Evolutionary conservation across 2,113 vertebrate species (phyloP), one percentile per base, ranked within the genome.

Genomic region (Butorides virescens): DNA sequence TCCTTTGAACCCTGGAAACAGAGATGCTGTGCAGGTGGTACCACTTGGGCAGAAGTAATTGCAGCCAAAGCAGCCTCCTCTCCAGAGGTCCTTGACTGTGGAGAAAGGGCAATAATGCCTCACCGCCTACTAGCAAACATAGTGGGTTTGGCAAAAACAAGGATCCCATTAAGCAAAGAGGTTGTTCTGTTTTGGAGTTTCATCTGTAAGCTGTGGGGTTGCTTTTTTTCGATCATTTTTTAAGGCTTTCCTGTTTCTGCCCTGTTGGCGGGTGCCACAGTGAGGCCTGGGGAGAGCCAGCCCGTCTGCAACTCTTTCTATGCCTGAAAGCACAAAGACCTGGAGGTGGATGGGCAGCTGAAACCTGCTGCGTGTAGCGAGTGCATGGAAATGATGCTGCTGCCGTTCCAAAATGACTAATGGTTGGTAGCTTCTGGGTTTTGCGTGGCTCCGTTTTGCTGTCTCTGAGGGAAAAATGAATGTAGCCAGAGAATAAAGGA

Each of bases 21-120:
- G 76, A 83, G 70, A 74, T 86, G 77, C 77, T 91, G 91, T 61
- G 88, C 85, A 82, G 63, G 76, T 90, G 91, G 78, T 81, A 55
- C 59, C 77, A 80, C 67, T 94, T 91, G 67, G 50, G 34, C 34
- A 67, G 26, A 66, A 68, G 34, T 22, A 56, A 39, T 82, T 12
- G 5, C 36, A 93, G 90, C 66, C 93, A 79, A 85, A 97, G 55
- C 5, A 92, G 52, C n/a, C 50, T 96, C 61, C n/a, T 96, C 71
- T 92, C 42, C 32, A 65, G 82, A 95, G 71, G 66, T 47, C 68
- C 19, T 72, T 0, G 5, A 11, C 65, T 70, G 53, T 30, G 37
- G 74, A 89, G 77, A 87, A 71, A 88, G 68, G 72, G 42, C 79
- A 96, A n/a, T 50, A 77, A 44, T 94, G 92, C 95, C 66, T 96